Conservation (phyloP, 2,888 invertebrate species). For the Rhamphomyia laevipes region DNA sequence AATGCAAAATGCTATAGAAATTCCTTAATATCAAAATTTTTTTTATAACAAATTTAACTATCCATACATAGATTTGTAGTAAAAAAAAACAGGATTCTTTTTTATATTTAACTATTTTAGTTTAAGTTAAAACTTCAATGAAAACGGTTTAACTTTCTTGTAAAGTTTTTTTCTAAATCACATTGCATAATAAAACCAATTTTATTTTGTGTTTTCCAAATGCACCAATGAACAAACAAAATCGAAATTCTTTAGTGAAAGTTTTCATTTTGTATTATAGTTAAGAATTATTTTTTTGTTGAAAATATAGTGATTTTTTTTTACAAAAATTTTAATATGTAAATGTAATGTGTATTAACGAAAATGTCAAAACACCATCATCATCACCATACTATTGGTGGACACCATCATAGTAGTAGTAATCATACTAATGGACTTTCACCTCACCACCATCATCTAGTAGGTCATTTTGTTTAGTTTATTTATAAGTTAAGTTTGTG, state of each 20-base stretch:
- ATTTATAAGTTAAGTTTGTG: too few species aligned
- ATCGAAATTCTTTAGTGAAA: not conserved
- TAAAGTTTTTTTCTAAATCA: too few species aligned
- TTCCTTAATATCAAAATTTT: not conserved
- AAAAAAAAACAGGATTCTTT: not conserved
- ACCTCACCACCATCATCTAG: slow-evolving; percentile 33
- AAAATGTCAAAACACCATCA: slow-evolving; percentile 25
- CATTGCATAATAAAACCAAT: too few species aligned
- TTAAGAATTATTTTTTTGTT: slow-evolving; percentile 4
- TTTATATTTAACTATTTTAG: not conserved
- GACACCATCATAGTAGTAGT: slow-evolving; percentile 16
- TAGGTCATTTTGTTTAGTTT: slow-evolving; percentile 16
- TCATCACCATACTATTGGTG: slow-evolving; percentile 26
- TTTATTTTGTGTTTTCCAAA: not conserved
- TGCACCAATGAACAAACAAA: not conserved
- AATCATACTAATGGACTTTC: slow-evolving; percentile 22
- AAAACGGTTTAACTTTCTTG: not conserved
- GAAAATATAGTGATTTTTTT: slow-evolving; percentile 5
- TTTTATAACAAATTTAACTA: too few species aligned
- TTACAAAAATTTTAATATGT: slow-evolving; percentile 18
- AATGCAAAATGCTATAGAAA: not conserved
- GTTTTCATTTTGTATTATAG: not conserved
- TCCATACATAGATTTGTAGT: too few species aligned
- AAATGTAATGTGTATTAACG: slow-evolving; percentile 18
- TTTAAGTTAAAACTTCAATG: not conserved